A percentile compares a stretch with the other conserved stretches of the same genome.
phyloP scores from a whole-genome alignment of 2,888 invertebrate genomes.

The Deilephila elpenor region DNA sequence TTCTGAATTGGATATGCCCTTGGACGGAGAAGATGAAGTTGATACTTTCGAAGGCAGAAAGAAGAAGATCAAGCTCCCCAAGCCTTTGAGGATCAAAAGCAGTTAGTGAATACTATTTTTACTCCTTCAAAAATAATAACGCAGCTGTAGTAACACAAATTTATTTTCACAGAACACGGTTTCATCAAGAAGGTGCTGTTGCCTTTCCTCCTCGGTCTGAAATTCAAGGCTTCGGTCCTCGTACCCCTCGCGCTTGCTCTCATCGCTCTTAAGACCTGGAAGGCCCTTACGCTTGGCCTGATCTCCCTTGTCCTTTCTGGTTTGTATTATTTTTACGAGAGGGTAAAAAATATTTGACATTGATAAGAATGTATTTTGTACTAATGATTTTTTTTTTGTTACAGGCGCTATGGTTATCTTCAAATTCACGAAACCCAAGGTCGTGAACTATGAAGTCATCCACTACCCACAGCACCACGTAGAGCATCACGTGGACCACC shows the following conservation, averaged over 20 bases:
- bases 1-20: slow-evolving; percentile 88
- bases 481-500: slow-evolving; percentile 87
- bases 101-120: slow-evolving; percentile 58
- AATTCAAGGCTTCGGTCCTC: slow-evolving; percentile 93
- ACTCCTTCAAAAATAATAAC: slow-evolving; percentile 14
- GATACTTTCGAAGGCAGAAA: slow-evolving; percentile 77
- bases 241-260: slow-evolving; percentile 92
- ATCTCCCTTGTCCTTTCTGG: slow-evolving; percentile 93
- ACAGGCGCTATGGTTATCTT: slow-evolving; percentile 91
- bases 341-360: background rate
- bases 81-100: slow-evolving; percentile 81
- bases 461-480: slow-evolving; percentile 91
- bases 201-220: slow-evolving; percentile 93
- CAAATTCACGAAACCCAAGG: slow-evolving; percentile 94
- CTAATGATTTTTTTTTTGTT: background rate
- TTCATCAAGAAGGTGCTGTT: slow-evolving; percentile 93
- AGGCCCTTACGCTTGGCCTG: slow-evolving; percentile 93
- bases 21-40: slow-evolving; percentile 84
- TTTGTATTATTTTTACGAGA: slow-evolving; percentile 44
- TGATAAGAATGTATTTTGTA: slow-evolving; percentile 12
- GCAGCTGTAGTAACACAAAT: slow-evolving; percentile 11
- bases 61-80: slow-evolving; percentile 82
- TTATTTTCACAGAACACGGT: slow-evolving; percentile 87
- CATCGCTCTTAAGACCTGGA: slow-evolving; percentile 95
- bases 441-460: slow-evolving; percentile 94